These are phyloP conservation scores for Recurvirostra avosetta DNA, from an alignment of 2,113 vertebrate genomes.

Conservation along the genomic window DNA sequence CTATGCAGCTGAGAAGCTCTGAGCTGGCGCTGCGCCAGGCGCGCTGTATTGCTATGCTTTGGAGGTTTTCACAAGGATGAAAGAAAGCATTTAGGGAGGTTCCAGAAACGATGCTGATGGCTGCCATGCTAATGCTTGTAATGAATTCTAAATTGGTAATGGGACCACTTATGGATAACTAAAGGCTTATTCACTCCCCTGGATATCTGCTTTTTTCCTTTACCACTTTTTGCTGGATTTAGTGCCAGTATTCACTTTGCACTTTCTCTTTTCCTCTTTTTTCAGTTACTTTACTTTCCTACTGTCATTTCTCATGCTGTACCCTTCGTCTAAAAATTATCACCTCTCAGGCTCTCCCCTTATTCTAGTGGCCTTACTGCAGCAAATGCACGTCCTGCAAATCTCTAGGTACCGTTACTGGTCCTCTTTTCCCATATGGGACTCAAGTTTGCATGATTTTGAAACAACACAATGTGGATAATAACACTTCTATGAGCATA, in stretches of 20 bases:
- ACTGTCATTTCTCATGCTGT: background rate
- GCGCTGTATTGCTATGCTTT: slow-evolving; percentile 44
- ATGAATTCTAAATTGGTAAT: slow-evolving; percentile 67
- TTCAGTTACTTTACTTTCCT: background rate
- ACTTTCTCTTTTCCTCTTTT: background rate
- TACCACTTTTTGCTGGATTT: slow-evolving; percentile 30
- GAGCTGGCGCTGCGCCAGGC: background rate
- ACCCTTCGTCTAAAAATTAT: background rate
- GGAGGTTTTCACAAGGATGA: slow-evolving; percentile 52
- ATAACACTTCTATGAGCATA: background rate
- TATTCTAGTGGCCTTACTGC: background rate
- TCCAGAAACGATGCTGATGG: slow-evolving; percentile 59
- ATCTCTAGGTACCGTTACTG: background rate
- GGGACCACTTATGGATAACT: slow-evolving; percentile 64
- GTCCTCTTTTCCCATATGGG: background rate
- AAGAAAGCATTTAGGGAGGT: slow-evolving; percentile 63
- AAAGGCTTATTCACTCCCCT: slow-evolving; percentile 55
- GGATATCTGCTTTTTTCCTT: slow-evolving; percentile 28
- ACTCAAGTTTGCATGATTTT: background rate
- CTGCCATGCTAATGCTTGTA: slow-evolving; percentile 66
- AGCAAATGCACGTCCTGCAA: background rate
- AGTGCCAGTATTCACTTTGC: background rate
- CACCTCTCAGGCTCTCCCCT: background rate
- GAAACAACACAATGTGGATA: background rate
- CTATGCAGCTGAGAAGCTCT: slow-evolving; percentile 45